phyloP scores from a whole-genome alignment of 1,140 invertebrate species.

The Neelides sp. region DNA sequence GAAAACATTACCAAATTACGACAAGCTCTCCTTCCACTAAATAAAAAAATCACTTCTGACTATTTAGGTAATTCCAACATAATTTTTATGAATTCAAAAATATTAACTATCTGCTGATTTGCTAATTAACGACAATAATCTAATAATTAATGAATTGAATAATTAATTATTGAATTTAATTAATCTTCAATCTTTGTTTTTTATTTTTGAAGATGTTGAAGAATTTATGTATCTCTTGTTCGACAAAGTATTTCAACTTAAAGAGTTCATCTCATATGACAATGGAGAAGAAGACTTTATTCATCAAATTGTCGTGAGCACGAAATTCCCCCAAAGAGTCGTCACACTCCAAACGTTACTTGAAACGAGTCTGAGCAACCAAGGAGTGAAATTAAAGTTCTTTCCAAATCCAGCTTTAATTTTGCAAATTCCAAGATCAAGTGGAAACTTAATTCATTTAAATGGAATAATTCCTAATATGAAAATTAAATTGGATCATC shows the following conservation, averaged over 20 bases:
- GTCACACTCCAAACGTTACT: conserved; percentile 8
- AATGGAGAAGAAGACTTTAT: conserved; percentile 16
- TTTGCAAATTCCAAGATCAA: conserved; percentile 12
- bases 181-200: background rate
- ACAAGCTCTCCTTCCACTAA: conserved; percentile 11
- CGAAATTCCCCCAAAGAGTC: background rate
- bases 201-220: conserved; percentile 15
- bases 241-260: conserved; percentile 12
- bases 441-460: conserved; percentile 13
- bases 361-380: conserved; percentile 11
- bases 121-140: no score
- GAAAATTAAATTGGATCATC: conserved; percentile 6
- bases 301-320: conserved; percentile 19
- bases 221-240: conserved; percentile 19
- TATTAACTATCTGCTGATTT: no score
- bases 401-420: conserved; percentile 16
- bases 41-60: conserved; percentile 14
- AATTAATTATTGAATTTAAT: no score
- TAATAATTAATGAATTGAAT: no score
- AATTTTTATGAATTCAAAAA: background rate
- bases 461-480: conserved; percentile 15
- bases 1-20: conserved; percentile 10
- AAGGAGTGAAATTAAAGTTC: conserved; percentile 10
- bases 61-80: conserved; percentile 9
- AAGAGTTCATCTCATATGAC: conserved; percentile 20